Conservation (phyloP, 2,113 vertebrate genomes). For the Elaphurus davidianus region DNA sequence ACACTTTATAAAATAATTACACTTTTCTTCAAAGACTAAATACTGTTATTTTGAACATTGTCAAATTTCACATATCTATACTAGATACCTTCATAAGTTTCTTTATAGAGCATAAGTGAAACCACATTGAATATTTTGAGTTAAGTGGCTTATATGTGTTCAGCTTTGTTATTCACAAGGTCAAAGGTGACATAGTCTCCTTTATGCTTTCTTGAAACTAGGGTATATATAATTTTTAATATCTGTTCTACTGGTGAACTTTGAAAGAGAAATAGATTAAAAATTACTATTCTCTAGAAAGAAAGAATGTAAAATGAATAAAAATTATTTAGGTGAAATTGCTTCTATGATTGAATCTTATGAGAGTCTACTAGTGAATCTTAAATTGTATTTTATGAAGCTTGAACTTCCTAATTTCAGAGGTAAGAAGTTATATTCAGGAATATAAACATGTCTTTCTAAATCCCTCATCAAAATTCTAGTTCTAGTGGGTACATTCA, state of each 20-base stretch:
- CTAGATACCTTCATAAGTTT: background rate
- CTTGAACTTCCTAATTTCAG: constrained; percentile 17
- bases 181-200: background rate
- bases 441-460: background rate
- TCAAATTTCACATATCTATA: background rate
- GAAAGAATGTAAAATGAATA: constrained; percentile 42
- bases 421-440: background rate
- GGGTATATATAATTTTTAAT: constrained; percentile 13
- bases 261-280: background rate
- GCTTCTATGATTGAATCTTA: constrained; percentile 12
- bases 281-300: constrained; percentile 13
- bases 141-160: background rate
- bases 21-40: constrained; percentile 38
- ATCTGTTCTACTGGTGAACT: constrained; percentile 37
- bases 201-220: constrained; percentile 31
- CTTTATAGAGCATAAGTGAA: background rate
- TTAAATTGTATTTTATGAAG: constrained; percentile 49
- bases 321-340: constrained; percentile 50
- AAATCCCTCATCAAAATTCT: background rate
- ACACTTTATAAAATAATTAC: constrained; percentile 43
- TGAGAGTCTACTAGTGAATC: background rate
- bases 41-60: constrained; percentile 2
- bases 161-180: constrained; percentile 22
- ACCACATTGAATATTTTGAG: background rate
- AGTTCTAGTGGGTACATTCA: background rate